Evolutionary conservation across 2,113 vertebrate species (phyloP).

Genomic region (Macquaria ambigua): DNA sequence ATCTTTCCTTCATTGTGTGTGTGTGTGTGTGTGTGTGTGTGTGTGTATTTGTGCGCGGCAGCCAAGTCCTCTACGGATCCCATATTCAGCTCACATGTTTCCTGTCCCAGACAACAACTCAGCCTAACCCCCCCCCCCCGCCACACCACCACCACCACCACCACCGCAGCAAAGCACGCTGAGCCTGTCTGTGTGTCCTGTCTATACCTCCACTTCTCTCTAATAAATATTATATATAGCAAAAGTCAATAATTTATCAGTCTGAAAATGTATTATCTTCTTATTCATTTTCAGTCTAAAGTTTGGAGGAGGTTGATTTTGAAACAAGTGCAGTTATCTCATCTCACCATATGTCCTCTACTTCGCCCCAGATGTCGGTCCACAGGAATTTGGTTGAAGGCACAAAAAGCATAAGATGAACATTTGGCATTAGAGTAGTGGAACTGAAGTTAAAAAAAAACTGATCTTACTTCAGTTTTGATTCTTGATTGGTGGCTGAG

Average conservation of each 20-base stretch:
- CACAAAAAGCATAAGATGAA: constrained; percentile 15
- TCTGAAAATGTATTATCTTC: not conserved
- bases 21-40: constrained; percentile 39
- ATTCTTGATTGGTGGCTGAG: not conserved
- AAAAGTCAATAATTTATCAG: not conserved
- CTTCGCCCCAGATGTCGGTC: not conserved
- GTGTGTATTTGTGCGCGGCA: constrained; percentile 12
- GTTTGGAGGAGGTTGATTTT: not conserved
- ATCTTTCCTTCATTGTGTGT: constrained; percentile 35
- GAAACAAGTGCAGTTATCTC: not conserved
- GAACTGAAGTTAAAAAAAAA: not conserved
- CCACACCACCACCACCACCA: too few relatives aligned
- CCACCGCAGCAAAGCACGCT: constrained; percentile 2
- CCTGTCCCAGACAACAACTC: constrained; percentile 56
- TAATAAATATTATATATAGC: not conserved
- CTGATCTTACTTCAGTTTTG: too few relatives aligned
- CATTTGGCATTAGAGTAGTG: constrained; percentile 2
- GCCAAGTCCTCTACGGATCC: constrained; percentile 61
- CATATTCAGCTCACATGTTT: constrained; percentile 69
- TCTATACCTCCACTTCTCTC: constrained; percentile 8
- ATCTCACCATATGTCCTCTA: not conserved
- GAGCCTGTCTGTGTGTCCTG: constrained; percentile 30
- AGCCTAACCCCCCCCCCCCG: constrained; percentile 36
- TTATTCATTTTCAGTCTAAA: not conserved
- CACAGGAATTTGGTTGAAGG: not conserved